Evolutionary conservation across 2,888 invertebrate genomes (phyloP), one percentile per base, ranked within the genome.

Genomic region (Serripes groenlandicus): DNA sequence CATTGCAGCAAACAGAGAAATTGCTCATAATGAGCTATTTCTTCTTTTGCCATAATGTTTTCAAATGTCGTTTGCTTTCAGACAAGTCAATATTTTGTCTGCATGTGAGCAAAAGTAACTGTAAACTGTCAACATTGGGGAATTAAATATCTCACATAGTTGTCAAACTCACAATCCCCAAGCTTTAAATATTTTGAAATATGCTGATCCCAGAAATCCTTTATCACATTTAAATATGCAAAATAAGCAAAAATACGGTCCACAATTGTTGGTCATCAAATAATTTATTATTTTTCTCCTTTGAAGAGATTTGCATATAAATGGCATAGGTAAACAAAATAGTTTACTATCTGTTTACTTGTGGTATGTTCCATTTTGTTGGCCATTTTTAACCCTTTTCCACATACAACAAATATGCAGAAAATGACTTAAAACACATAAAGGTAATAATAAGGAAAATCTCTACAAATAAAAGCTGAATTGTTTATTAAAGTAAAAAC

Each of bases 321-420:
- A 56, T 56, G 11, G 56, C 7, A 30, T 4, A 66, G 37, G 35
- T 66, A 34, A 34, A 66, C 35, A 34, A 66, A 66, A 66, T 66
- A 66, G 37, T 66, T 66, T 66, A 32, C 21, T 32, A 66, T 66
- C 66, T 66, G n/a, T 66, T 35, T 35, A 66, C 34, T 37, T 35
- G 4, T 23, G 66, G 66, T 35, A 66, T 66, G 32, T 66, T 66
- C 26, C 18, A 34, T 11, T n/a, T n/a, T n/a, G n/a, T n/a, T n/a
- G n/a, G n/a, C n/a, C n/a, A n/a, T n/a, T n/a, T n/a, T n/a, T n/a
- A n/a, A n/a, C n/a, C n/a, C n/a, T n/a, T n/a, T n/a, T n/a, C n/a
- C n/a, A n/a, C n/a, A n/a, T n/a, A n/a, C n/a, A n/a, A n/a, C n/a
- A n/a, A n/a, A n/a, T n/a, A n/a, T n/a, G n/a, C n/a, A n/a, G n/a